These are phyloP conservation scores for Drosophila conformis DNA, from an alignment of 2,888 invertebrate species.

Conservation along the genomic window DNA sequence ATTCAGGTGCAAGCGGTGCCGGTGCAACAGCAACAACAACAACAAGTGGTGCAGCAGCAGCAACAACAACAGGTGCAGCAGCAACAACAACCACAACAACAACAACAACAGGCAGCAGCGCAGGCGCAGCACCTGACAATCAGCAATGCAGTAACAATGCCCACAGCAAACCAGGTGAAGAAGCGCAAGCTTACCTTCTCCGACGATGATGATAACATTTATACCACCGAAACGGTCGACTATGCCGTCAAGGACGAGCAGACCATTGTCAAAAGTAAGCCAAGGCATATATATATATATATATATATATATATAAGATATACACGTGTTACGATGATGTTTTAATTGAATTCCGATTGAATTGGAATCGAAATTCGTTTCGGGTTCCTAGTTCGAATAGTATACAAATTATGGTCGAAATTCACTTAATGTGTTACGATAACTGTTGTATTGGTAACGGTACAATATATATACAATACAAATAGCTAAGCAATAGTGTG, in stretches of 20 bases:
- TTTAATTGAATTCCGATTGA: background rate
- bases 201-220: constrained; percentile 84
- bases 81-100: constrained; percentile 54
- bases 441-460: background rate
- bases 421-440: background rate
- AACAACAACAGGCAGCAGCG: constrained; percentile 61
- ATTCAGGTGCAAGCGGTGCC: constrained; percentile 81
- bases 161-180: constrained; percentile 69
- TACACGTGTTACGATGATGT: too few species aligned
- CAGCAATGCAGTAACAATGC: constrained; percentile 74
- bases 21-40: constrained; percentile 61
- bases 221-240: constrained; percentile 84
- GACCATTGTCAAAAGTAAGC: constrained; percentile 82
- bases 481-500: background rate
- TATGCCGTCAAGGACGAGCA: constrained; percentile 82
- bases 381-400: background rate
- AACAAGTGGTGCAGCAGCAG: constrained; percentile 60
- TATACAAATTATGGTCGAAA: background rate
- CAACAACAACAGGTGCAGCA: constrained; percentile 57
- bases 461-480: background rate
- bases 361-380: background rate
- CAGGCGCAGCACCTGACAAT: constrained; percentile 71
- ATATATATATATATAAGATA: too few species aligned
- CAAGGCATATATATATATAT: background rate
- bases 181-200: constrained; percentile 85